Conservation (phyloP, 2,113 vertebrate species). For the Neodontobutis hainanensis region DNA sequence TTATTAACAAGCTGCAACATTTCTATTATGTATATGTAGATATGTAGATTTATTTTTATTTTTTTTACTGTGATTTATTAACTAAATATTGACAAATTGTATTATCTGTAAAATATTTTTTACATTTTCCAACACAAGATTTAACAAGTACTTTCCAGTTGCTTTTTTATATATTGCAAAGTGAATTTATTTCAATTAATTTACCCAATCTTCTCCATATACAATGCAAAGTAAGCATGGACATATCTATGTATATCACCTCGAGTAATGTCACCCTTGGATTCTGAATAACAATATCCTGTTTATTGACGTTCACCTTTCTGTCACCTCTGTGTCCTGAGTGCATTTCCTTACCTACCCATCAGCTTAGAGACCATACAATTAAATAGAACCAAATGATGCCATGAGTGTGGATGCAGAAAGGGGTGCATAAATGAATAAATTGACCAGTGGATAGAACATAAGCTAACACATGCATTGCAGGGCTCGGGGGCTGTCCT, state of each 20-base stretch:
- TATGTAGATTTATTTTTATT: no score
- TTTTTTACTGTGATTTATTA: no score
- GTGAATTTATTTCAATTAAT: not conserved
- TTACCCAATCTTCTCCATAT: not conserved
- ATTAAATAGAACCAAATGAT: constrained; percentile 57
- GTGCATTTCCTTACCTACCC: constrained; percentile 22
- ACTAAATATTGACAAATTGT: no score
- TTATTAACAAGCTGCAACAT: no score
- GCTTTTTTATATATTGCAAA: not conserved
- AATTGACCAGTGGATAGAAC: constrained; percentile 67
- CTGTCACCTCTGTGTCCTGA: constrained; percentile 16
- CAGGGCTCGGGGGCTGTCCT: constrained; percentile 76
- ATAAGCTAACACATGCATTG: constrained; percentile 72
- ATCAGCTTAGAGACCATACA: constrained; percentile 42
- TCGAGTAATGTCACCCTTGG: constrained; percentile 7
- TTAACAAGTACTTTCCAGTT: not conserved
- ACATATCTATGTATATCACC: constrained; percentile 9
- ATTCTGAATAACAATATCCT: constrained; percentile 4
- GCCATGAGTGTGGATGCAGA: constrained; percentile 49
- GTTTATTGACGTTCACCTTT: constrained; percentile 9
- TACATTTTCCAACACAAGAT: no score
- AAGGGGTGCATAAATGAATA: constrained; percentile 74
- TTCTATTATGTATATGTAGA: no score
- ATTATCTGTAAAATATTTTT: no score
- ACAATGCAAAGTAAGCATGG: not conserved